These are phyloP conservation scores for Molanna angustata DNA, from an alignment of 2,888 invertebrate genomes.

Conservation along the genomic window DNA sequence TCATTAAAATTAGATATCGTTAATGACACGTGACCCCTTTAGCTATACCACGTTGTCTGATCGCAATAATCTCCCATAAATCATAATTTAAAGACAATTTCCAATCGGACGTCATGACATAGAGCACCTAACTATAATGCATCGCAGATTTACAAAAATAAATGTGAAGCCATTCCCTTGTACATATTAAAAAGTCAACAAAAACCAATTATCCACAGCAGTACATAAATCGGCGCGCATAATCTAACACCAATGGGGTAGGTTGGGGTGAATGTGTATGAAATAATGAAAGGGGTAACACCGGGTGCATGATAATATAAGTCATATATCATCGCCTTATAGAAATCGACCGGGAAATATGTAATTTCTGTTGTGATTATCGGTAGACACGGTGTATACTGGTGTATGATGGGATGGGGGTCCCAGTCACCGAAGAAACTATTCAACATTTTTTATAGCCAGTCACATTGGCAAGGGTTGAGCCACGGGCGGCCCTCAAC, in stretches of 20 bases:
- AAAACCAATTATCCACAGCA: constrained; percentile 27
- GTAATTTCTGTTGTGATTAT: constrained; percentile 34
- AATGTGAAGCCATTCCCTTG: neutral
- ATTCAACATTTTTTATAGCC: constrained; percentile 18
- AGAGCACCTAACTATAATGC: constrained; percentile 19
- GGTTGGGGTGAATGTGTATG: neutral
- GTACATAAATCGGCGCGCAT: constrained; percentile 19
- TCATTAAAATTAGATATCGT: too few relatives aligned
- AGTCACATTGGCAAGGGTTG: constrained; percentile 27
- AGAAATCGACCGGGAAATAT: constrained; percentile 34
- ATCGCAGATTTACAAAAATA: constrained; percentile 10
- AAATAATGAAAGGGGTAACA: constrained; percentile 11
- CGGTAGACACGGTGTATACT: constrained; percentile 27
- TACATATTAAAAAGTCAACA: constrained; percentile 30
- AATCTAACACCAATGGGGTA: constrained; percentile 19
- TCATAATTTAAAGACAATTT: constrained; percentile 30
- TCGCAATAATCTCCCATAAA: constrained; percentile 24
- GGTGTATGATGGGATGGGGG: constrained; percentile 12
- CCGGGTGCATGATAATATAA: constrained; percentile 22
- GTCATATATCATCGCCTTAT: constrained; percentile 31
- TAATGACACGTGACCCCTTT: constrained; percentile 16
- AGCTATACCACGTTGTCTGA: constrained; percentile 1
- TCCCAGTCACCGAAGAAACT: constrained; percentile 27
- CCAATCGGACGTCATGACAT: constrained; percentile 22
- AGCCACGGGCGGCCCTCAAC: constrained; percentile 11